phyloP scores from a whole-genome alignment of 2,113 vertebrate genomes.

The Alexandromys fortis region DNA sequence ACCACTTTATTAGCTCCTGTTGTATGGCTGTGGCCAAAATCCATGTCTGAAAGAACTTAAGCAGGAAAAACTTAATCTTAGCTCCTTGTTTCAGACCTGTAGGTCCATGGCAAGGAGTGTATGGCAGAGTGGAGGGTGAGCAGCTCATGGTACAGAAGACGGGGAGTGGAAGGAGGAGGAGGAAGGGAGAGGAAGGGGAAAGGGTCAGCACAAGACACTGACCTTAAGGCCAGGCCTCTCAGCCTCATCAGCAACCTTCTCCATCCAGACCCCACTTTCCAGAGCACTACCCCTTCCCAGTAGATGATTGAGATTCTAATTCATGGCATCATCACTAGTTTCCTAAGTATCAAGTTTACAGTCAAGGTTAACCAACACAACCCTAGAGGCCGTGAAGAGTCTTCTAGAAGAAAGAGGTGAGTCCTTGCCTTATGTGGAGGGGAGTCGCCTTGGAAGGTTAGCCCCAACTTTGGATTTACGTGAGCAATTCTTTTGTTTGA shows the following conservation, averaged over 20 bases:
- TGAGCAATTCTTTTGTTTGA: not conserved
- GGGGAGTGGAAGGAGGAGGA: not conserved
- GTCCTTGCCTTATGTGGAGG: not conserved
- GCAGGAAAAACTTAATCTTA: not conserved
- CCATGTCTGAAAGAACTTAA: not conserved
- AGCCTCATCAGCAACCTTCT: too few relatives aligned
- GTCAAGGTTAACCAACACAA: not conserved
- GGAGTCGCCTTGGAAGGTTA: conserved; percentile 1
- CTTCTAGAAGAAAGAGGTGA: not conserved
- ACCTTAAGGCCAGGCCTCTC: too few relatives aligned
- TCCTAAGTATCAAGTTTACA: not conserved
- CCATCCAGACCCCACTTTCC: not conserved
- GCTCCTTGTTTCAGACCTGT: not conserved
- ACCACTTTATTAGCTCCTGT: not conserved
- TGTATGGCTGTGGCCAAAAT: not conserved
- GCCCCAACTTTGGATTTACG: not conserved
- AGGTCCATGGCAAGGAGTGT: not conserved
- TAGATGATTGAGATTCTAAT: not conserved
- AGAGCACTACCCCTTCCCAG: too few relatives aligned
- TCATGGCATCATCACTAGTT: not conserved
- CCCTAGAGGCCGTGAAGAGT: not conserved
- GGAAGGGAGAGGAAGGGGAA: not conserved
- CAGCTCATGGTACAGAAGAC: not conserved
- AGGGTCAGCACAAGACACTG: not conserved
- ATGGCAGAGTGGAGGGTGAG: not conserved